Evolutionary conservation across 2,797 vertebrate species (phyloP).

Genomic region (Danio tinwini): DNA sequence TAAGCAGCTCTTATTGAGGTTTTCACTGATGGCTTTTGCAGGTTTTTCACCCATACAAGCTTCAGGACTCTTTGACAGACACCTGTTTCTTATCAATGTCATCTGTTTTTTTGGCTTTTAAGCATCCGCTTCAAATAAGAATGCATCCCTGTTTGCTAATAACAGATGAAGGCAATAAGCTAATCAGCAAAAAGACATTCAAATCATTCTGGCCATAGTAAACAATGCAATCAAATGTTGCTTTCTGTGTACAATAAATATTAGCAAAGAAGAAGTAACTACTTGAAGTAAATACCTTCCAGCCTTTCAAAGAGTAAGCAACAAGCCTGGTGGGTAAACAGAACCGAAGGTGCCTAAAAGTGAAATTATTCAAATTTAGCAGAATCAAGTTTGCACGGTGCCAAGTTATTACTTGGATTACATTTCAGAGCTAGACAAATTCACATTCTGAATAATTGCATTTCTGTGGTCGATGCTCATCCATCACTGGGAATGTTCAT

Average conservation of each 20-base stretch:
- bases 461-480: conserved; percentile 64
- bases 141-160: conserved; percentile 9
- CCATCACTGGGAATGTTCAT: conserved; percentile 64
- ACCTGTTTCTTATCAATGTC: conserved; percentile 54
- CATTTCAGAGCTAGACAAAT: conserved; percentile 63
- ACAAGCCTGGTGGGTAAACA: neutral
- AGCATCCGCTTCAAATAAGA: conserved; percentile 23
- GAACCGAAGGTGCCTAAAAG: conserved; percentile 56
- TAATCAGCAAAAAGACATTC: neutral
- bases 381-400: conserved; percentile 53
- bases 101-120: conserved; percentile 51
- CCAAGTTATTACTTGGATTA: conserved; percentile 68
- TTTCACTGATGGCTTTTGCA: conserved; percentile 55
- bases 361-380: conserved; percentile 57
- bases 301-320: too few relatives aligned
- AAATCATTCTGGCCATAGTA: neutral
- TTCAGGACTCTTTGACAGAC: conserved; percentile 40
- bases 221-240: too few relatives aligned
- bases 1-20: conserved; percentile 51
- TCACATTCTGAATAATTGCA: conserved; percentile 62
- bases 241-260: too few relatives aligned
- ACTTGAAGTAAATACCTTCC: too few relatives aligned
- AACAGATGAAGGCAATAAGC: neutral
- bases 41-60: conserved; percentile 53
- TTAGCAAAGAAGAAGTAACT: too few relatives aligned